Evolutionary conservation across 2,888 invertebrate genomes (phyloP).

Genomic region (Chaitophorus viminalis): DNA sequence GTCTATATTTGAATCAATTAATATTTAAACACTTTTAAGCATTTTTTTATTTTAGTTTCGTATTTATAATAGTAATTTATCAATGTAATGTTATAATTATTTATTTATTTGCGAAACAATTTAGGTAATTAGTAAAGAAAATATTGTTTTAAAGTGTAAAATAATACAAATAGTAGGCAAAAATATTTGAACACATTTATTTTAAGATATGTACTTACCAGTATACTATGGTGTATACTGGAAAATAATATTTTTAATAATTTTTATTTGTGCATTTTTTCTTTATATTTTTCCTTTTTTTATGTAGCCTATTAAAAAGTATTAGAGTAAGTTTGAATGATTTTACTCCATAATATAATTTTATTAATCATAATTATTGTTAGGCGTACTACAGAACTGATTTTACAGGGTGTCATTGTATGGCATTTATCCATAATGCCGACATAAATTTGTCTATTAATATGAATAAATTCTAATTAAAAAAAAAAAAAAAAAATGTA

Average conservation of each 20-base stretch:
- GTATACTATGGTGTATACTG: slow-evolving; percentile 5
- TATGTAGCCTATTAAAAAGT: slow-evolving; percentile 29
- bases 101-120: slow-evolving; percentile 36
- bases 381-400: slow-evolving; percentile 57
- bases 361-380: slow-evolving; percentile 42
- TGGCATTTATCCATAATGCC: slow-evolving; percentile 9
- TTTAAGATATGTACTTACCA: slow-evolving; percentile 30
- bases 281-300: background rate
- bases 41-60: slow-evolving; percentile 31
- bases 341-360: slow-evolving; percentile 33
- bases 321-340: slow-evolving; percentile 40
- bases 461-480: slow-evolving; percentile 38
- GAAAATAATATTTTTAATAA: slow-evolving; percentile 16
- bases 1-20: slow-evolving; percentile 10
- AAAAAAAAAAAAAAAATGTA: background rate
- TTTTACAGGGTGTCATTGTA: slow-evolving; percentile 60
- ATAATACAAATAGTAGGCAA: slow-evolving; percentile 1
- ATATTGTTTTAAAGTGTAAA: slow-evolving; percentile 28
- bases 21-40: background rate
- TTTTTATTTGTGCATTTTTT: slow-evolving; percentile 17
- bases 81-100: slow-evolving; percentile 28
- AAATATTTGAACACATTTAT: background rate
- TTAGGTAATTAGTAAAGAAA: slow-evolving; percentile 10
- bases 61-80: slow-evolving; percentile 23
- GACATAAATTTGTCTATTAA: slow-evolving; percentile 19